These are phyloP conservation scores for Neotoxoptera formosana DNA, from an alignment of 1,140 invertebrate genomes.

Conservation along the genomic window DNA sequence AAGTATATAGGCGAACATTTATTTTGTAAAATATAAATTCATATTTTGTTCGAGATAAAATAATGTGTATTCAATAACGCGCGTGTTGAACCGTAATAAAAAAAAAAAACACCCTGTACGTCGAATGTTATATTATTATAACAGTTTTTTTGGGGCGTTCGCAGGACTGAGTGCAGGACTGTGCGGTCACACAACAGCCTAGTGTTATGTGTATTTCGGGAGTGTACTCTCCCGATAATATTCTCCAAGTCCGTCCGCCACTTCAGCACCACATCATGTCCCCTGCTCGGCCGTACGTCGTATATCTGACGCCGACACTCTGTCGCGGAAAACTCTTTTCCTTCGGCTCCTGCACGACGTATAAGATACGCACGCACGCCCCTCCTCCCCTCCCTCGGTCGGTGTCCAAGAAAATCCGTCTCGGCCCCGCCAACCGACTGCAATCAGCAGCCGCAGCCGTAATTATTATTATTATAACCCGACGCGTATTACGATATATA, in stretches of 20 bases:
- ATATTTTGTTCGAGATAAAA: background rate
- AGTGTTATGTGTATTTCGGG: background rate
- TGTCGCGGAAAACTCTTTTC: background rate
- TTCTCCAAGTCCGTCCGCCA: too few species aligned
- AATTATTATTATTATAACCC: background rate
- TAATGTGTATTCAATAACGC: background rate
- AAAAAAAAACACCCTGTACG: background rate
- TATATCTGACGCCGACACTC: background rate
- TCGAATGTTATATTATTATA: background rate
- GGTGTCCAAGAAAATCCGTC: background rate
- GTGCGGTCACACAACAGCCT: background rate
- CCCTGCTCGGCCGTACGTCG: too few species aligned
- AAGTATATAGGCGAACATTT: background rate
- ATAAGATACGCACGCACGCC: background rate
- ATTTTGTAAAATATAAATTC: background rate
- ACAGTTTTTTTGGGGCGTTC: background rate
- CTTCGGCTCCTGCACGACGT: background rate
- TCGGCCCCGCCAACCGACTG: background rate
- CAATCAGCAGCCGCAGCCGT: background rate
- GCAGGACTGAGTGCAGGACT: background rate
- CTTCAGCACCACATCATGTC: background rate
- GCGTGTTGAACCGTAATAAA: background rate
- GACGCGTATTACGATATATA: background rate
- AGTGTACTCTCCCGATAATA: background rate
- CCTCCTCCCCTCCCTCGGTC: too few species aligned